Base-by-base conservation (phyloP, 2,888 invertebrate species). In the Carcina quercana region DNA sequence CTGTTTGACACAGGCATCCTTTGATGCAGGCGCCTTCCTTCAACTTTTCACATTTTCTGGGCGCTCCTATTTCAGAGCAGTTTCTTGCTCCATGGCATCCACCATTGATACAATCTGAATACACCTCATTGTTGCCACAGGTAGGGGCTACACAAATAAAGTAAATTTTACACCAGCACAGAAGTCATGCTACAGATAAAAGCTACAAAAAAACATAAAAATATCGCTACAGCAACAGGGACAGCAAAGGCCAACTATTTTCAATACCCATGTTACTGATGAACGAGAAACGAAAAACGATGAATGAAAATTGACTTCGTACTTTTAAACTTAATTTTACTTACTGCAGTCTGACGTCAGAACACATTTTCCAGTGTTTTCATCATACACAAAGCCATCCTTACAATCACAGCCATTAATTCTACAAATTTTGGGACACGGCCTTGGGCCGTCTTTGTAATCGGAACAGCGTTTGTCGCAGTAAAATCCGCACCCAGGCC, bases 361-460 rank as follows among this genome's bases (percentile, higher is more conserved):
- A 1, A 56, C 54, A 30, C 60, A 60, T 32, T 39, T 46, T 1
- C 41, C 34, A 3, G 28, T 38, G 27, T 37, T 39, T 1, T 32
- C 38, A 24, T 60, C 47, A 4, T 34, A 32, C 3, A 43, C 41
- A 21, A 35, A 51, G 5, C 38, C 43, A 3, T 40, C 39, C 13
- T 35, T 52, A 22, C 60, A 60, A 17, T 57, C 53, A 19, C 59
- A 60, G 1, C 38, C 40, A 22, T 59, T 52, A 0, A 32, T 0
- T 2, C 15, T 7, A 26, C 45, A 48, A 1, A 34, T 24, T 10
- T 6, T 11, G 1, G 35, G 34, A 24, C 43, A 46, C 1, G 17
- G 8, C 2, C 32, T 10, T 0, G 30, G 25, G n/a, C 13, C 26
- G 7, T 40, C 31, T 3, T 41, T 37, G 19, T 43, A 39, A 20